Evolutionary conservation across 2,888 invertebrate species (phyloP).

Genomic region (Chydorus sphaericus): DNA sequence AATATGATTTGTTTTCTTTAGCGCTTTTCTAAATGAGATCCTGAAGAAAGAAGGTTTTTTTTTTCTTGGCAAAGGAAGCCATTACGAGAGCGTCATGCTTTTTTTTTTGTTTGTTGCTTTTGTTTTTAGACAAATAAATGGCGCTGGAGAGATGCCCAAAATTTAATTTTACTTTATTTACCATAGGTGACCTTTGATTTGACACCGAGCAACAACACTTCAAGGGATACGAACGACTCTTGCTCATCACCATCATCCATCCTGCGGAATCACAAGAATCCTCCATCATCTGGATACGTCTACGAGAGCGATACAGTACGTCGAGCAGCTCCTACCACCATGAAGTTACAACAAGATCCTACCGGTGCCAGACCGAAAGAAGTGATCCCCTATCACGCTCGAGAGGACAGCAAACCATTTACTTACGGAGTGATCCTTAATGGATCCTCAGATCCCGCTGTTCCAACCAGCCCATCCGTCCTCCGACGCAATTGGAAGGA

Average conservation of each 20-base stretch:
- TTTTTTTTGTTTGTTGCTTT: too few species aligned
- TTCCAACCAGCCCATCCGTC: conserved; percentile 16
- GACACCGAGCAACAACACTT: not conserved
- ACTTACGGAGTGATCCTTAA: conserved; percentile 53
- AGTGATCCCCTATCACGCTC: conserved; percentile 83
- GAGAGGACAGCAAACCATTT: conserved; percentile 75
- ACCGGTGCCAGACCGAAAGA: conserved; percentile 4
- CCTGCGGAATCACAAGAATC: not conserved
- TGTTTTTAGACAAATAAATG: too few species aligned
- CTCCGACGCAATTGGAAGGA: conserved; percentile 16
- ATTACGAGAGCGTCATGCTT: too few species aligned
- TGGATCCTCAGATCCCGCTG: conserved; percentile 17
- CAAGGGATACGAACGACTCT: not conserved
- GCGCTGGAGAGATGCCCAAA: too few species aligned
- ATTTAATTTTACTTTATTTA: too few species aligned
- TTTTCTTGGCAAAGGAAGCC: too few species aligned
- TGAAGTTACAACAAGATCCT: not conserved
- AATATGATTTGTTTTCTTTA: too few species aligned
- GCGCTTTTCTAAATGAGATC: too few species aligned
- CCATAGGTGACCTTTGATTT: not conserved
- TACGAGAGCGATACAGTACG: conserved; percentile 14
- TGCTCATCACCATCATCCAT: not conserved
- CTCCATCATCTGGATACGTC: conserved; percentile 5
- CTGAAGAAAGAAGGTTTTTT: too few species aligned
- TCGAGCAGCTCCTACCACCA: not conserved